phyloP scores from a whole-genome alignment of 2,888 invertebrate species.

The Electrophaes corylata region DNA sequence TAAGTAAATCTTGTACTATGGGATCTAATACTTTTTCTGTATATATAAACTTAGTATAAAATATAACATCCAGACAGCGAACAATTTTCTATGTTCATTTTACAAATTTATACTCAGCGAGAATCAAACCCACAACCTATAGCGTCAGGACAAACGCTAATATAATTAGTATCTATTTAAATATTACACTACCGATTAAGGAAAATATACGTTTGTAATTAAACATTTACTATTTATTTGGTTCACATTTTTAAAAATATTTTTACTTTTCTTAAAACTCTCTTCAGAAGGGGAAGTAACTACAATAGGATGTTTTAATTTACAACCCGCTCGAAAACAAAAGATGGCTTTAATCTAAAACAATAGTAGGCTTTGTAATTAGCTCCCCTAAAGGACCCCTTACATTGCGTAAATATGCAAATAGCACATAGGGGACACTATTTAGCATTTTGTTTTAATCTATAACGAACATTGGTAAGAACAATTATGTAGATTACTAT shows the following conservation, averaged over 20 bases:
- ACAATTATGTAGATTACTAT: slow-evolving; percentile 31
- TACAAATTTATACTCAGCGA: too few relatives aligned
- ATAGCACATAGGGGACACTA: slow-evolving; percentile 35
- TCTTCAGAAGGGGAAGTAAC: neutral
- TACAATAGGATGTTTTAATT: slow-evolving; percentile 14
- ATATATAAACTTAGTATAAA: too few relatives aligned
- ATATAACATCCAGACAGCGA: too few relatives aligned
- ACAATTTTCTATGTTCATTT: too few relatives aligned
- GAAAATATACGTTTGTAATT: too few relatives aligned
- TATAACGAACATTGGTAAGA: slow-evolving; percentile 25
- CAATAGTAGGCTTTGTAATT: slow-evolving; percentile 40
- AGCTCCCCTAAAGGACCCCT: slow-evolving; percentile 32
- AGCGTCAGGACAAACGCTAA: too few relatives aligned
- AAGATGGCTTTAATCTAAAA: slow-evolving; percentile 35
- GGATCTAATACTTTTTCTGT: too few relatives aligned
- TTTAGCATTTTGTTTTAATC: slow-evolving; percentile 43
- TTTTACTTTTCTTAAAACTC: neutral
- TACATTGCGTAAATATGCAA: slow-evolving; percentile 43
- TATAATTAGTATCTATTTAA: too few relatives aligned
- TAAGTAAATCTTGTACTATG: too few relatives aligned
- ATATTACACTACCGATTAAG: too few relatives aligned
- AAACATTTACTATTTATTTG: too few relatives aligned
- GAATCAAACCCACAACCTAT: too few relatives aligned
- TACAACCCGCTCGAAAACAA: slow-evolving; percentile 30
- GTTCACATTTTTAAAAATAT: neutral